Evolutionary conservation across 2,797 vertebrate species (phyloP).

Genomic region (Taeniopygia guttata): DNA sequence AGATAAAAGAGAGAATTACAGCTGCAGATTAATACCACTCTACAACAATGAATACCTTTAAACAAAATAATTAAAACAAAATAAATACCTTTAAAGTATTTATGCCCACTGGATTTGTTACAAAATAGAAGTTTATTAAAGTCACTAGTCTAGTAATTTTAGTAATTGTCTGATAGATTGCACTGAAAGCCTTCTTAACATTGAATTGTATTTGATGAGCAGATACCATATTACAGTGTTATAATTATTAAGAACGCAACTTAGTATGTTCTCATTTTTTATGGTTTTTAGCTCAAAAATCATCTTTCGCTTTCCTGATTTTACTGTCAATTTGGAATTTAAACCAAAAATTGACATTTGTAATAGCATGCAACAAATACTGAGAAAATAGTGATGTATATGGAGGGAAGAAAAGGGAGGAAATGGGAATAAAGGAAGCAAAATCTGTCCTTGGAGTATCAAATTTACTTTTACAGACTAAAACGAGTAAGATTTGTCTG

Average conservation of each 20-base stretch:
- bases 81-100: neutral
- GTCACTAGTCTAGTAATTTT: neutral
- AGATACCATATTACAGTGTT: neutral
- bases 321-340: neutral
- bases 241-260: neutral
- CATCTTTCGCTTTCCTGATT: neutral
- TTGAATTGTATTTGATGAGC: neutral
- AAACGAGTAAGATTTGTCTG: neutral
- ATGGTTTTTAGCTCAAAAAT: neutral
- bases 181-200: neutral
- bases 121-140: neutral
- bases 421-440: neutral
- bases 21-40: neutral
- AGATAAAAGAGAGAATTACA: neutral
- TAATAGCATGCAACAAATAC: neutral
- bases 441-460: neutral
- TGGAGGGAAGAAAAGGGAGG: fast-evolving
- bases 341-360: neutral
- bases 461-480: neutral
- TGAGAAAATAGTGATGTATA: neutral
- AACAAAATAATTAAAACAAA: neutral
- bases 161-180: neutral
- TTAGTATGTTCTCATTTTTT: neutral
- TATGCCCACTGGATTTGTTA: neutral
- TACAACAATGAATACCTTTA: neutral